Percentiles rank a stretch among this genome's conserved stretches.
phyloP scores from a whole-genome alignment of 2,113 vertebrate species.

The Trogon melanurus region DNA sequence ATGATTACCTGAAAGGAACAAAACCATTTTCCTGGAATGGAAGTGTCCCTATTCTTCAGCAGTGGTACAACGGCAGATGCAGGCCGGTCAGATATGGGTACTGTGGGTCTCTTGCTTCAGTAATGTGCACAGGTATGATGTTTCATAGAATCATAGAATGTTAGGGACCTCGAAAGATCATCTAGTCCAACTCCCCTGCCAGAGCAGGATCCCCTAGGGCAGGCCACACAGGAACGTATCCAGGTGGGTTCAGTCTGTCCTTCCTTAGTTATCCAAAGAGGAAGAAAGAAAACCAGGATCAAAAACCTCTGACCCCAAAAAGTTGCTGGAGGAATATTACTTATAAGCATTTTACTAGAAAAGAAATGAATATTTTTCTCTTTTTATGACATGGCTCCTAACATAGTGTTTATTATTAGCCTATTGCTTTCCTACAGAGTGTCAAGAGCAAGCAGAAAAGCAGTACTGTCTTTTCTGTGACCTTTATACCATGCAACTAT shows the following conservation, averaged over 20 bases:
- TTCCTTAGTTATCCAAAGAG: background rate
- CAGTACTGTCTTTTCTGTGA: background rate
- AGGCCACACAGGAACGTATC: too few species aligned
- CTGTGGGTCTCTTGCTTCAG: slow-evolving; percentile 32
- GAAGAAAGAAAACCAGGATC: background rate
- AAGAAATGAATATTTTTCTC: background rate
- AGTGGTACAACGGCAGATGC: slow-evolving; percentile 39
- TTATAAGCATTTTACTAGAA: background rate
- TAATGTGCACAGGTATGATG: slow-evolving; percentile 42
- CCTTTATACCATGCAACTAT: background rate
- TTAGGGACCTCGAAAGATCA: too few species aligned
- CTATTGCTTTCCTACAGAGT: background rate
- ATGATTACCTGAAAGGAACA: slow-evolving; percentile 47
- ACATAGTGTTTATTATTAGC: background rate
- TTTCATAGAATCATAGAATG: background rate
- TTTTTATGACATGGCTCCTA: background rate
- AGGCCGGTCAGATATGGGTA: slow-evolving; percentile 24
- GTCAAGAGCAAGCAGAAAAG: background rate
- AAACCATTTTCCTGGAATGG: slow-evolving; percentile 57
- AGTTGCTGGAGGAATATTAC: background rate
- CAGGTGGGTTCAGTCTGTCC: background rate
- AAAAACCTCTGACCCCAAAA: background rate
- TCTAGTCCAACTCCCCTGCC: too few species aligned
- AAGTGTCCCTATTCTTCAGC: slow-evolving; percentile 38
- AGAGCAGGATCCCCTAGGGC: too few species aligned